Evolutionary conservation across 2,888 invertebrate genomes (phyloP).

Genomic region (Drosophila antonietae): DNA sequence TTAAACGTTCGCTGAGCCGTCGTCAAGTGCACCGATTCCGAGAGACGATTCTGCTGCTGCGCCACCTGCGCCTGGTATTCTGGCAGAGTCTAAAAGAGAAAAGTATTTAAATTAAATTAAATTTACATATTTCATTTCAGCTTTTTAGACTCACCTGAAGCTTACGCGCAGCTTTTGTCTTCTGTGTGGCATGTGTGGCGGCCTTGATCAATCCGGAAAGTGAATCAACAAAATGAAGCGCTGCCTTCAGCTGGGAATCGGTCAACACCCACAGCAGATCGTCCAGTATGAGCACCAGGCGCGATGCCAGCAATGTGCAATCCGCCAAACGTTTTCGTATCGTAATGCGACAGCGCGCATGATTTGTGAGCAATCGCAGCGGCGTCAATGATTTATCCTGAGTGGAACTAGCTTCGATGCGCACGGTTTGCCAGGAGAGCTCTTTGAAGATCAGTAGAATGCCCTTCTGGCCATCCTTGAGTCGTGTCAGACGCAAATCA

Average conservation of each 20-base stretch:
- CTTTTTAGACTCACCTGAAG: constrained; percentile 87
- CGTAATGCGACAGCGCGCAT: constrained; percentile 96
- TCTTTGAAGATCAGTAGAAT: constrained; percentile 98
- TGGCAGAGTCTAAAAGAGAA: constrained; percentile 86
- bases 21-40: constrained; percentile 82
- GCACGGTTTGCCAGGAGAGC: constrained; percentile 97
- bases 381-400: constrained; percentile 92
- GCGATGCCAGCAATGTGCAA: constrained; percentile 96
- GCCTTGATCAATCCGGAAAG: constrained; percentile 93
- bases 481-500: constrained; percentile 95
- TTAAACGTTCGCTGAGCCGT: constrained; percentile 89
- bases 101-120: too few relatives aligned
- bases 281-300: constrained; percentile 96
- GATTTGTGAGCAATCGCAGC: constrained; percentile 95
- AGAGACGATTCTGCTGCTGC: constrained; percentile 85
- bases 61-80: constrained; percentile 90
- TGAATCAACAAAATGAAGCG: constrained; percentile 94
- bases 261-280: constrained; percentile 98
- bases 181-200: constrained; percentile 90
- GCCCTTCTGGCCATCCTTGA: constrained; percentile 95
- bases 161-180: constrained; percentile 94
- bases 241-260: constrained; percentile 97
- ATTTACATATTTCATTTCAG: neutral
- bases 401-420: constrained; percentile 96
- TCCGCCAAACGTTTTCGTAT: constrained; percentile 97